A percentile compares a stretch with the other conserved stretches of the same genome.
Evolutionary conservation across 2,113 vertebrate species (phyloP).

Genomic region (Myocastor coypus): DNA sequence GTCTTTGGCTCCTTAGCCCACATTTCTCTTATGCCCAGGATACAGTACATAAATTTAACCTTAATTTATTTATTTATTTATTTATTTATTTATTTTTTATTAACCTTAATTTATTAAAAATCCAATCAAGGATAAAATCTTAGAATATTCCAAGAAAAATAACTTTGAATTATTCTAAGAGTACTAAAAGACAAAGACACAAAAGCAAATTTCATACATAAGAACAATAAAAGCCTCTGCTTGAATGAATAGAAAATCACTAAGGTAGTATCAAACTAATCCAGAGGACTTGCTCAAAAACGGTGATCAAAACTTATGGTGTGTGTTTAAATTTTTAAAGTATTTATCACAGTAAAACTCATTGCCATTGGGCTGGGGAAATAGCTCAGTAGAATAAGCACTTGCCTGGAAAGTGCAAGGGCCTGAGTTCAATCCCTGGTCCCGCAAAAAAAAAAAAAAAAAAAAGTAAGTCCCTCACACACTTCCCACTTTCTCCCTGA

Average conservation of each 20-base stretch:
- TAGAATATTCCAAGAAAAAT: neutral
- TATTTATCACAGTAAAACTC: neutral
- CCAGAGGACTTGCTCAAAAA: neutral
- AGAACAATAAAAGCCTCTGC: neutral
- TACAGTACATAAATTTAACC: neutral
- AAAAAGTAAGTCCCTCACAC: neutral
- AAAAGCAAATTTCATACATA: neutral
- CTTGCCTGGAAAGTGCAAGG: too few relatives aligned
- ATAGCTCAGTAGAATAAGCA: too few relatives aligned
- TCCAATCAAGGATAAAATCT: neutral
- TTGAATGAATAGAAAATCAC: neutral
- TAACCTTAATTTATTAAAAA: neutral
- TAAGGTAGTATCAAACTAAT: neutral
- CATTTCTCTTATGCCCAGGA: neutral
- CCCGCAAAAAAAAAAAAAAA: too few relatives aligned
- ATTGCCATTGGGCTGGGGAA: too few relatives aligned
- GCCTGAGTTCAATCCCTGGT: too few relatives aligned
- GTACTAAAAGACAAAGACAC: neutral
- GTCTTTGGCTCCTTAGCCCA: neutral
- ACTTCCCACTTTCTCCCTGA: neutral
- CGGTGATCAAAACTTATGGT: neutral
- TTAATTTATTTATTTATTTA: neutral
- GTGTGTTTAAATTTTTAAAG: neutral
- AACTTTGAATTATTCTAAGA: neutral
- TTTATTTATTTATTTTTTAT: too few relatives aligned